Conservation (phyloP, 2,888 invertebrate genomes). For the Drosophila subquinaria region DNA sequence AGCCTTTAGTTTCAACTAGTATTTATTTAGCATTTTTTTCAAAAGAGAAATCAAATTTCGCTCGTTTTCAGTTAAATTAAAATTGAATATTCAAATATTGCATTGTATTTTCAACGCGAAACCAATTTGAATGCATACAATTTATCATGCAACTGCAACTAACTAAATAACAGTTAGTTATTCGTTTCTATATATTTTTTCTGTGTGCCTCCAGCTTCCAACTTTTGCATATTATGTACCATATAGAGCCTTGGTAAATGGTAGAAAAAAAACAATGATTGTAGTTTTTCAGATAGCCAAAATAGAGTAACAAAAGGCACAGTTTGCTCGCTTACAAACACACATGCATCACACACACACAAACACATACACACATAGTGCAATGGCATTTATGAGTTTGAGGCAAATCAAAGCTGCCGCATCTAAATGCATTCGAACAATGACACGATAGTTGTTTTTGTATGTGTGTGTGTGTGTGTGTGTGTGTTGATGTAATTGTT, state of each 20-base stretch:
- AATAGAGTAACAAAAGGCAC: conserved; percentile 36
- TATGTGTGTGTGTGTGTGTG: conserved; percentile 12
- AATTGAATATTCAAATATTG: conserved; percentile 53
- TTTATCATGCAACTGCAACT: conserved; percentile 19
- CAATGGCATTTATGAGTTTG: conserved; percentile 50
- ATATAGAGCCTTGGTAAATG: conserved; percentile 2
- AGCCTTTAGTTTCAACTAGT: not conserved
- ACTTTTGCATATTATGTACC: not conserved
- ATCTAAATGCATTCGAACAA: conserved; percentile 60
- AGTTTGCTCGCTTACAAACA: conserved; percentile 11
- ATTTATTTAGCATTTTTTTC: not conserved
- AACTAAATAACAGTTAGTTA: conserved; percentile 34
- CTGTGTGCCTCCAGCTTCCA: conserved; percentile 13
- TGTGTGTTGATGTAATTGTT: conserved; percentile 26
- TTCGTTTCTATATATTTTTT: conserved; percentile 20
- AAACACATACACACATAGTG: conserved; percentile 6
- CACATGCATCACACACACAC: conserved; percentile 7
- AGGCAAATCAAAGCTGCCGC: conserved; percentile 63
- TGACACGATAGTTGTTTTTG: conserved; percentile 15
- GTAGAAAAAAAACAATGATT: conserved; percentile 9
- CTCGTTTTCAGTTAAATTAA: conserved; percentile 35
- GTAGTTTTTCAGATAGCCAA: conserved; percentile 34
- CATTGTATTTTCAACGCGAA: conserved; percentile 49
- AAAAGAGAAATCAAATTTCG: conserved; percentile 22
- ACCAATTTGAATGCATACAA: conserved; percentile 48